Percentiles rank a stretch among this genome's conserved stretches.
Evolutionary conservation across 2,113 vertebrate species (phyloP).

Genomic region (Lamprologus callipterus): DNA sequence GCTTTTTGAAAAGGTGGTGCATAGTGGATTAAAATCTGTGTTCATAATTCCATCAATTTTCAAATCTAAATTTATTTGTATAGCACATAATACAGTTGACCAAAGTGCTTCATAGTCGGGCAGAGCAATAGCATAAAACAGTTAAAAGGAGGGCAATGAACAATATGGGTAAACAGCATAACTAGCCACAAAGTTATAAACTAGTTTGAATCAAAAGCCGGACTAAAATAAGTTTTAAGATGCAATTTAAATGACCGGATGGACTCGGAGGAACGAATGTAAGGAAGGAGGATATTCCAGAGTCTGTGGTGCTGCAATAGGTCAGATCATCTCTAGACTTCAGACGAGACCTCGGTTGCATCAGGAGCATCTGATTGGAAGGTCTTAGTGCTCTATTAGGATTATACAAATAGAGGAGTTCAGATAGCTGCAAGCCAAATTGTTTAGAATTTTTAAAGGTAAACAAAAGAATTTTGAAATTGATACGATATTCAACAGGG

Average conservation of each 20-base stretch:
- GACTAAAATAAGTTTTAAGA: neutral
- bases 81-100: neutral
- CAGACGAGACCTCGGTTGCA: neutral
- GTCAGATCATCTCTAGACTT: accelerated
- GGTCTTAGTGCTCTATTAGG: neutral
- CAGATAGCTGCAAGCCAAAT: neutral
- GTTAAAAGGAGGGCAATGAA: neutral
- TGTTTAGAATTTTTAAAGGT: neutral
- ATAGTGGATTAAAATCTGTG: neutral
- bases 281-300: accelerated
- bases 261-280: neutral
- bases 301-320: accelerated
- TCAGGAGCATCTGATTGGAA: neutral
- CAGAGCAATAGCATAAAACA: neutral
- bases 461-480: neutral
- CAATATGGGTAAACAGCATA: neutral
- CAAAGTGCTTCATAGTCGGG: accelerated
- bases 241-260: neutral
- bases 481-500: neutral
- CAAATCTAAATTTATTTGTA: neutral
- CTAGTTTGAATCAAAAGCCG: neutral
- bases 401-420: accelerated
- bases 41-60: neutral
- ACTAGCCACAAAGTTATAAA: accelerated
- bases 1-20: neutral